Evolutionary conservation across 1,140 invertebrate genomes (phyloP).

Genomic region (Myzus persicae): DNA sequence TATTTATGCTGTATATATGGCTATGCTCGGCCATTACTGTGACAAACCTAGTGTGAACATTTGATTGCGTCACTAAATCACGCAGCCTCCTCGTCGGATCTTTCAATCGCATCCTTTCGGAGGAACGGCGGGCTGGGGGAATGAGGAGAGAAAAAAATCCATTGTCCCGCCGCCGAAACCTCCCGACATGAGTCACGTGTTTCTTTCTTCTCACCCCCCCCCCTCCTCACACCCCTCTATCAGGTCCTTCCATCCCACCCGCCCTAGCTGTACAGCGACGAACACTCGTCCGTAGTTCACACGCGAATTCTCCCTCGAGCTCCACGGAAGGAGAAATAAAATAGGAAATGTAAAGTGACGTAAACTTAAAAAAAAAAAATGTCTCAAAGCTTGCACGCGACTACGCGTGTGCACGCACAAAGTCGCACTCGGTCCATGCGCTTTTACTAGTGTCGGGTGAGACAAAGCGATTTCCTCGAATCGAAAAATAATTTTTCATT

Average conservation of each 20-base stretch:
- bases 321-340: neutral
- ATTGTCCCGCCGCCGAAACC: slow-evolving; percentile 12
- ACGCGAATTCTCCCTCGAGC: neutral
- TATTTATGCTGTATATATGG: neutral
- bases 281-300: neutral
- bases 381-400: neutral
- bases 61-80: slow-evolving; percentile 54
- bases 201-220: neutral
- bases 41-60: slow-evolving; percentile 57
- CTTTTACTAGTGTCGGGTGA: neutral
- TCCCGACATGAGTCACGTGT: neutral
- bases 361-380: neutral
- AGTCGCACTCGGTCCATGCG: neutral
- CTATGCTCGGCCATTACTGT: neutral
- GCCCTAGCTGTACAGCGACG: neutral
- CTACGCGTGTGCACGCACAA: neutral
- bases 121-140: neutral
- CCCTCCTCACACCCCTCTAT: neutral
- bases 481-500: neutral
- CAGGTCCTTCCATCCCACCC: neutral
- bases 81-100: neutral
- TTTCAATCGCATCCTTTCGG: slow-evolving; percentile 42
- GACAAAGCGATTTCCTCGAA: neutral
- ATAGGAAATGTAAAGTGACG: neutral
- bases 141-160: neutral